Conservation (phyloP, 2,113 vertebrate genomes). For the Toxostoma redivivum region DNA sequence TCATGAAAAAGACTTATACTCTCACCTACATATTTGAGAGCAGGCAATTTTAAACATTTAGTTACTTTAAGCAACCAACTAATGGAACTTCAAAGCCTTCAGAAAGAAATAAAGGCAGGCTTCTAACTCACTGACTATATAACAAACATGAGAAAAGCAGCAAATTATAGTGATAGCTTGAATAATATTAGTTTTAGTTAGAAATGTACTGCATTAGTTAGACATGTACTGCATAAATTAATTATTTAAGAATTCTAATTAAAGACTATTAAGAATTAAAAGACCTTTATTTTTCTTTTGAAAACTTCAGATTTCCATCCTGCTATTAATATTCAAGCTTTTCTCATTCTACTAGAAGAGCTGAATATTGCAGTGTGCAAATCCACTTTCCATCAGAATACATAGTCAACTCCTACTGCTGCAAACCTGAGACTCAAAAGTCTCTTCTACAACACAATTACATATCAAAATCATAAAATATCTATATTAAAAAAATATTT, state of each 20-base stretch:
- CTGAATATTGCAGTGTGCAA: neutral
- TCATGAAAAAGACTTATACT: neutral
- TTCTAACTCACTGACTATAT: neutral
- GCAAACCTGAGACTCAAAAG: neutral
- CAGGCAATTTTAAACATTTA: neutral
- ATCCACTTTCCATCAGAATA: conserved; percentile 19
- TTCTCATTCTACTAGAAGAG: neutral
- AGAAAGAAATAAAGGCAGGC: neutral
- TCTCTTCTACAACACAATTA: neutral
- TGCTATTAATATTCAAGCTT: neutral
- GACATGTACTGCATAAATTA: neutral
- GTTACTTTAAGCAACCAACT: neutral
- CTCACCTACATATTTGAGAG: neutral
- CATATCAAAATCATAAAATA: neutral
- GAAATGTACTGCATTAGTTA: neutral
- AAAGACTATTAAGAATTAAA: conserved; percentile 4
- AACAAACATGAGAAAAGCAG: neutral
- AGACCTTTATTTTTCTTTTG: neutral
- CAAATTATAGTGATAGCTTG: neutral
- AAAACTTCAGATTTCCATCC: neutral
- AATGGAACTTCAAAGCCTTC: neutral
- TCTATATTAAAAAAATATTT: neutral
- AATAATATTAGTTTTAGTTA: neutral
- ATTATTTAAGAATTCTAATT: neutral
- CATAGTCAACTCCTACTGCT: neutral